A percentile compares a stretch with the other conserved stretches of the same genome.
Evolutionary conservation across 2,888 invertebrate species (phyloP).

Genomic region (Poecilus cupreus): DNA sequence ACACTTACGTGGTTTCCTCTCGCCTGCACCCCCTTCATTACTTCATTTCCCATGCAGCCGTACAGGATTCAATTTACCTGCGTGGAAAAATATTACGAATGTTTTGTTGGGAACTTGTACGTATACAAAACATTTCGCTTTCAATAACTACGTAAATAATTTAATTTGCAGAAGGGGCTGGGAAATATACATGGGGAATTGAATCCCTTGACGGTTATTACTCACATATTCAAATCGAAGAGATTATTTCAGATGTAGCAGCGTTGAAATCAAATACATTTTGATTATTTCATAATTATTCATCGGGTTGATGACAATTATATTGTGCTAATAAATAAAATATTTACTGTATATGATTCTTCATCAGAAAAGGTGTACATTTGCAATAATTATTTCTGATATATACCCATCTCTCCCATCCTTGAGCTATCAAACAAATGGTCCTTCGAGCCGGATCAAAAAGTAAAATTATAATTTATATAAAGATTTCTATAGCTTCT

Average conservation of each 20-base stretch:
- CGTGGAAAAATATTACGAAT: neutral
- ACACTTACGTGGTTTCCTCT: neutral
- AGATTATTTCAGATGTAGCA: neutral
- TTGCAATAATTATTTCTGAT: too few species aligned
- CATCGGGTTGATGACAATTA: too few species aligned
- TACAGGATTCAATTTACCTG: neutral
- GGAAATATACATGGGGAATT: neutral
- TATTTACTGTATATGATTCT: too few species aligned
- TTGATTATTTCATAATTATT: too few species aligned
- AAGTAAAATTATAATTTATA: too few species aligned
- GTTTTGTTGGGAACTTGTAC: neutral
- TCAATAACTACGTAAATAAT: neutral
- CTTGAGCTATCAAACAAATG: too few species aligned
- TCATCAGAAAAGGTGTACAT: too few species aligned
- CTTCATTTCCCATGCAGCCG: neutral
- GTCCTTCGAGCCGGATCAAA: too few species aligned
- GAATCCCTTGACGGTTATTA: neutral
- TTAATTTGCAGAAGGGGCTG: neutral
- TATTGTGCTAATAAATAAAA: too few species aligned
- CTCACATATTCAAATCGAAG: neutral
- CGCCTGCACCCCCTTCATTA: neutral
- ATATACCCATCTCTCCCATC: too few species aligned
- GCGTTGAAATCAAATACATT: too few species aligned
- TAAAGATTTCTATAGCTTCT: too few species aligned
- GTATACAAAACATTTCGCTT: neutral